phyloP scores from a whole-genome alignment of 2,888 invertebrate genomes.

The Tortricodes alternella region DNA sequence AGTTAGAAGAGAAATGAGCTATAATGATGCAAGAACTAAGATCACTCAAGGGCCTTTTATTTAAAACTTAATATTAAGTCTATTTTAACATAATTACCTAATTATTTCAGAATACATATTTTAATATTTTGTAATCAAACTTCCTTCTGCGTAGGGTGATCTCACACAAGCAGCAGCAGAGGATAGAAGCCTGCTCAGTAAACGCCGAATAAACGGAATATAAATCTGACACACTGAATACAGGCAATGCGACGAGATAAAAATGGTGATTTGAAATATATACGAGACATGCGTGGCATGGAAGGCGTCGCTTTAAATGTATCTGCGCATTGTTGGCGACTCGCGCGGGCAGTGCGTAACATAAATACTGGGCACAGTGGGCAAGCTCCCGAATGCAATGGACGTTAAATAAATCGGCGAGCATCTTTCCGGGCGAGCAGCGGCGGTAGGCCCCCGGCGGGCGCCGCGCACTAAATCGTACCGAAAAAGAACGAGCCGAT shows the following conservation, averaged over 20 bases:
- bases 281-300: slow-evolving; percentile 64
- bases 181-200: slow-evolving; percentile 24
- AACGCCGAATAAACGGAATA: slow-evolving; percentile 43
- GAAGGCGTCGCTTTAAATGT: slow-evolving; percentile 69
- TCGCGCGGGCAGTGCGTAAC: slow-evolving; percentile 60
- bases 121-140: background rate
- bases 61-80: too few species aligned
- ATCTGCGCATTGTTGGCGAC: slow-evolving; percentile 73
- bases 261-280: slow-evolving; percentile 65
- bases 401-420: slow-evolving; percentile 65
- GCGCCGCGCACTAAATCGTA: slow-evolving; percentile 72
- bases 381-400: slow-evolving; percentile 71
- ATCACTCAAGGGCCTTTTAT: too few species aligned
- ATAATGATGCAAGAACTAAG: too few species aligned
- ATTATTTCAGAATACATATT: too few species aligned
- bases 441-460: slow-evolving; percentile 62
- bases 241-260: slow-evolving; percentile 49
- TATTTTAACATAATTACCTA: too few species aligned
- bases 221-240: slow-evolving; percentile 56
- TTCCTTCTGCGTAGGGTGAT: background rate
- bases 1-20: too few species aligned
- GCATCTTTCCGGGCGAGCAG: slow-evolving; percentile 64
- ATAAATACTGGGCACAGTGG: slow-evolving; percentile 74
- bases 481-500: slow-evolving; percentile 74
- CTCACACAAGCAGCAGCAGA: slow-evolving; percentile 5